Evolutionary conservation across 2,888 invertebrate species (phyloP), one percentile per base, ranked within the genome.

Genomic region (Tenthredo distinguenda): DNA sequence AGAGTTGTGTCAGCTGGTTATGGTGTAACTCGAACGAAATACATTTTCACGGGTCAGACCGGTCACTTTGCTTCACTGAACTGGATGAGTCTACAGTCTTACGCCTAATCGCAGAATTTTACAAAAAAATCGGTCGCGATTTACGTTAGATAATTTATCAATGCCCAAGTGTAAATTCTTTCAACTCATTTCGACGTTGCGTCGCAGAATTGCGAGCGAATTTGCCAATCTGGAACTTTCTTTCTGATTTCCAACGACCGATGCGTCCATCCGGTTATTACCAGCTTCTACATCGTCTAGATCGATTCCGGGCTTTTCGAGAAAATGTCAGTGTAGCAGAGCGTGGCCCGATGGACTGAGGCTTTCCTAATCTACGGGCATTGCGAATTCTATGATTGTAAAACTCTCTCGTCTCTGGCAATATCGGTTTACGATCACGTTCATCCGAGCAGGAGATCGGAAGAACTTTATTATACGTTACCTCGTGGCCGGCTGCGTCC

Each of bases 401-500:
- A 47, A 47, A 72, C 50, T 82, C 84, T 65, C 72, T 86, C 79
- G 55, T 34, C 87, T 87, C 88, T 88, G 87, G 87, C 86, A 87
- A 89, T 90, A 89, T 84, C 82, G 86, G 82, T 82, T 86, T 85
- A 76, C 86, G 84, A 86, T 85, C 62, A 26, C 68, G 18, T 21
- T 3, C n/a, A 62, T 47, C n/a, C 15, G 40, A 81, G 81, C 65
- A 40, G 18, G 31, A 9, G 10, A 68, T 40, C 71, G 47, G 50
- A 34, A n/a, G 31, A 50, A 21, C 68, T 85, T 55, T 72, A 68
- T 71, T 84, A 79, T 86, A 85, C 86, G 88, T 88, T 88, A 92
- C 92, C 91, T 92, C 90, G 86, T 90, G 90, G 87, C 85, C 87
- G 47, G 87, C 87, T 26, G 88, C 88, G 83, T 90, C 91, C 86